Conservation (phyloP, 2,888 invertebrate species). For the Tridacna gigas region DNA sequence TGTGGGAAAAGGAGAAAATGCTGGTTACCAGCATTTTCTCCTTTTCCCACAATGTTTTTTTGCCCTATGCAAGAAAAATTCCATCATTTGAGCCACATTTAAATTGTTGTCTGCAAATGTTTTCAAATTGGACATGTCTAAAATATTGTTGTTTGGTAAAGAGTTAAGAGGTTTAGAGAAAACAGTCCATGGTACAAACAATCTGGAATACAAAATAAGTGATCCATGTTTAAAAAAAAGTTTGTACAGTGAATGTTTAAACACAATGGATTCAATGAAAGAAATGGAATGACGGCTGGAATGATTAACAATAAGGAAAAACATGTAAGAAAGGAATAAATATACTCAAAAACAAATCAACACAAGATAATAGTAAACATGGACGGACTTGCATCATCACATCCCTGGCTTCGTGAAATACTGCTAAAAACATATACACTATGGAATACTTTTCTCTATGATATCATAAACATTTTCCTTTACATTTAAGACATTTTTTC, state of each 20-base stretch:
- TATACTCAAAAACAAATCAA: background rate
- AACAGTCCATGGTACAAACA: too few relatives aligned
- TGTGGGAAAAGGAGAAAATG: background rate
- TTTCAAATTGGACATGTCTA: too few relatives aligned
- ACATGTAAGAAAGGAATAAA: background rate
- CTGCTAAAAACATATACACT: background rate
- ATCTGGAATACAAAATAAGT: too few relatives aligned
- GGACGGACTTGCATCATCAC: slow-evolving; percentile 21
- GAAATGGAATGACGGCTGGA: too few relatives aligned
- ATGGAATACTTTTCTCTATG: background rate
- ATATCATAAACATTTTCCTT: background rate
- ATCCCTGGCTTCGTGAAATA: slow-evolving; percentile 12
- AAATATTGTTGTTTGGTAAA: too few relatives aligned
- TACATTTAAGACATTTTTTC: too few relatives aligned
- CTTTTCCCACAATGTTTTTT: background rate
- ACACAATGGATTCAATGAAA: too few relatives aligned
- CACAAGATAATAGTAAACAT: slow-evolving; percentile 2
- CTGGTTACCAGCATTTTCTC: background rate
- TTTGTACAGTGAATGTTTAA: too few relatives aligned
- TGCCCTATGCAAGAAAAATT: background rate
- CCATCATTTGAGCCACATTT: background rate
- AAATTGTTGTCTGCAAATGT: too few relatives aligned
- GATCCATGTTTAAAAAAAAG: too few relatives aligned
- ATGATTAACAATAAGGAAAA: too few relatives aligned
- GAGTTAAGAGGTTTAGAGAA: too few relatives aligned